Conservation (phyloP, 2,888 invertebrate species). For the Lepidochrysops patricia region DNA sequence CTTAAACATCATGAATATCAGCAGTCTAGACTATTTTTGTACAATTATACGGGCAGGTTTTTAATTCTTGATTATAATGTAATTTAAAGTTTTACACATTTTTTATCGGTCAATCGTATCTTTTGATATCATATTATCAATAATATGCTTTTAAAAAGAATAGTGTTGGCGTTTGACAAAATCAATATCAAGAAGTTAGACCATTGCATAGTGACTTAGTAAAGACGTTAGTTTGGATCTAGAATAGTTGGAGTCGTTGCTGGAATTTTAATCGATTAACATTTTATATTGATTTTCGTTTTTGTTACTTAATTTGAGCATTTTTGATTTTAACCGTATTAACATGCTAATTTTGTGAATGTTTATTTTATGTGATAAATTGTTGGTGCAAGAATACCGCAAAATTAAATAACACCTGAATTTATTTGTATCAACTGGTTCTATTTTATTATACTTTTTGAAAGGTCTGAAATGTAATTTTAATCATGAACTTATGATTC, state of each 20-base stretch:
- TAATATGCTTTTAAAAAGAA: conserved; percentile 48
- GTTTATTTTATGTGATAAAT: conserved; percentile 35
- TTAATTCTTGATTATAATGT: conserved; percentile 53
- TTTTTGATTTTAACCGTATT: conserved; percentile 71
- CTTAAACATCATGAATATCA: conserved; percentile 34
- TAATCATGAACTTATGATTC: conserved; percentile 70
- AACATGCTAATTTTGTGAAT: conserved; percentile 65
- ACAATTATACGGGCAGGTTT: conserved; percentile 33
- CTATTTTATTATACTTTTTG: conserved; percentile 36
- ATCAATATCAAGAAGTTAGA: conserved; percentile 44
- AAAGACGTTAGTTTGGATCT: conserved; percentile 36
- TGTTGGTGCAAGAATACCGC: conserved; percentile 5
- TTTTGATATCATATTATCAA: conserved; percentile 54
- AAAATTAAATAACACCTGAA: conserved; percentile 11
- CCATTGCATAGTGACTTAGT: conserved; percentile 50
- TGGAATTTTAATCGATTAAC: conserved; percentile 67
- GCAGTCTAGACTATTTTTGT: conserved; percentile 36
- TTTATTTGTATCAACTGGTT: conserved; percentile 46
- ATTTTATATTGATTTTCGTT: conserved; percentile 53
- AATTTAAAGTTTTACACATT: conserved; percentile 27
- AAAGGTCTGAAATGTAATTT: conserved; percentile 40
- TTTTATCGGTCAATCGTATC: conserved; percentile 33
- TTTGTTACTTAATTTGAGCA: conserved; percentile 43
- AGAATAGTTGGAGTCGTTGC: conserved; percentile 27
- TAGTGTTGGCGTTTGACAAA: conserved; percentile 42